Percentiles rank a stretch among this genome's conserved stretches.
These are phyloP conservation scores for Tretioscincus oriximinensis DNA, from an alignment of 2,113 vertebrate genomes.

Conservation along the genomic window DNA sequence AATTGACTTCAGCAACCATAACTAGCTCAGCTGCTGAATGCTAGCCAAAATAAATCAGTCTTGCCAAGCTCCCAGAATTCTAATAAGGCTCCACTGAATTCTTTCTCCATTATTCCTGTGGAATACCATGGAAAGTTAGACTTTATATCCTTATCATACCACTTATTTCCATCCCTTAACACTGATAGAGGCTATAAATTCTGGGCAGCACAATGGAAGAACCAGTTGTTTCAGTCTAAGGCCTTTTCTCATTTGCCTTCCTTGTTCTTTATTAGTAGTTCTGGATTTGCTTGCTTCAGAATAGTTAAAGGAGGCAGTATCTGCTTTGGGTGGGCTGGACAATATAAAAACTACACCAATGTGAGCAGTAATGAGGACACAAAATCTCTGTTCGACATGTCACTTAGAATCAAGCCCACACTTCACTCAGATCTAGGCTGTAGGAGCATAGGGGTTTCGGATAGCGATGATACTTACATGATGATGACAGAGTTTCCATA, in stretches of 20 bases:
- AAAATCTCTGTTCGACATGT: no score
- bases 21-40: conserved; percentile 3
- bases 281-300: background rate
- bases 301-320: no score
- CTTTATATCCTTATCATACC: background rate
- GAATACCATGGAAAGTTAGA: background rate
- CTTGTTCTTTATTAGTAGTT: no score
- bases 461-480: no score
- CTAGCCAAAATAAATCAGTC: background rate
- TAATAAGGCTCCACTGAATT: background rate
- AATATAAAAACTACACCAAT: no score
- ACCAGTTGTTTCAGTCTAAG: background rate
- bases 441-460: no score
- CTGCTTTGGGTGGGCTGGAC: no score
- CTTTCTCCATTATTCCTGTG: background rate
- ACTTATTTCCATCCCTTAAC: background rate
- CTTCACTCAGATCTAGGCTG: no score
- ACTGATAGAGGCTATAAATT: background rate
- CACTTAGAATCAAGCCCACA: no score
- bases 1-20: conserved; percentile 8
- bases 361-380: no score
- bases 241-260: no score
- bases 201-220: background rate
- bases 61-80: background rate
- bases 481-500: no score